phyloP scores from a whole-genome alignment of 2,797 vertebrate genomes.

The Myripristis jacobus region DNA sequence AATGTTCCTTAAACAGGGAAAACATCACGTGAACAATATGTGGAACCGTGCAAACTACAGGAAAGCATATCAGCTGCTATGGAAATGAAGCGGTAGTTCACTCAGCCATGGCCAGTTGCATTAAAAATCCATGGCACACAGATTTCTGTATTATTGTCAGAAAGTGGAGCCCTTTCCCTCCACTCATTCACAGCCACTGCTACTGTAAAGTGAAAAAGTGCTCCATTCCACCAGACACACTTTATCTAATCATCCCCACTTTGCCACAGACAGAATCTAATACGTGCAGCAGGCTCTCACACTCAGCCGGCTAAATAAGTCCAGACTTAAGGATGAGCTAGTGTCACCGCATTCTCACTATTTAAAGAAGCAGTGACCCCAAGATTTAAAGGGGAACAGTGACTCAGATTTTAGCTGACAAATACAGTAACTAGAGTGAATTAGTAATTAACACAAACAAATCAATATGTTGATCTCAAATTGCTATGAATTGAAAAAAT shows the following conservation, averaged over 20 bases:
- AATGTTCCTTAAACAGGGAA: conserved; percentile 18
- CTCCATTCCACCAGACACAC: conserved; percentile 77
- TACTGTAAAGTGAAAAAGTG: conserved; percentile 72
- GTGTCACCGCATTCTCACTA: conserved; percentile 65
- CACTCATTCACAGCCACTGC: conserved; percentile 60
- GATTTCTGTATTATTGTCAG: conserved; percentile 56
- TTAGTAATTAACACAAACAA: conserved; percentile 28
- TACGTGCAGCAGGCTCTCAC: conserved; percentile 75
- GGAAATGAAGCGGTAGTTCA: conserved; percentile 52
- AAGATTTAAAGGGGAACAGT: conserved; percentile 59
- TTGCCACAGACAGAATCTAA: conserved; percentile 79
- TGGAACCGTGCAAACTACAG: too few species aligned
- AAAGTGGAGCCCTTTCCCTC: conserved; percentile 52
- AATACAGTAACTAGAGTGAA: conserved; percentile 26
- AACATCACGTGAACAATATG: neutral
- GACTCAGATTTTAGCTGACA: conserved; percentile 44
- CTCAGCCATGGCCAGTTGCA: conserved; percentile 44
- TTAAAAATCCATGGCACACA: conserved; percentile 44
- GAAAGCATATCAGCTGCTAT: conserved; percentile 24
- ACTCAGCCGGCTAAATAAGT: conserved; percentile 80
- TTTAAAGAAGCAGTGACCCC: conserved; percentile 33
- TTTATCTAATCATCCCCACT: conserved; percentile 83
- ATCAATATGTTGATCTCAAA: conserved; percentile 25
- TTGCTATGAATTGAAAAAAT: too few species aligned
- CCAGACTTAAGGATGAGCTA: conserved; percentile 74